phyloP scores from a whole-genome alignment of 2,797 vertebrate species.

The Acanthopagrus latus region DNA sequence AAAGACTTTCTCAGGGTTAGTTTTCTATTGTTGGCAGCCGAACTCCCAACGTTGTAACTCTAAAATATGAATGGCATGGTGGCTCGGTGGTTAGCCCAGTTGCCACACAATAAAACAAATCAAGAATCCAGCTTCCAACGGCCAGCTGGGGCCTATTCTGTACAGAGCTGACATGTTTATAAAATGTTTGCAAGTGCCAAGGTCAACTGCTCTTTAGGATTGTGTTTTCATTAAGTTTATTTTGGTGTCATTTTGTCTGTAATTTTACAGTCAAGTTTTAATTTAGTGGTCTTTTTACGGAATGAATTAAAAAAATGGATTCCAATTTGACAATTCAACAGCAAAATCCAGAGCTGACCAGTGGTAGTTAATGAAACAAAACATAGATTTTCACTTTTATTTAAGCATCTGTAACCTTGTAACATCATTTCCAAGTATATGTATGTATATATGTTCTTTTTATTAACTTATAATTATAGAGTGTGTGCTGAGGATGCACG shows the following conservation, averaged over 20 bases:
- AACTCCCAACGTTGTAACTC: conserved; percentile 11
- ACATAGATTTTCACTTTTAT: not conserved
- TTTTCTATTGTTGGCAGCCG: conserved; percentile 9
- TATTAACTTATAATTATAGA: not conserved
- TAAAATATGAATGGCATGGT: conserved; percentile 7
- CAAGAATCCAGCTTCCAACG: not conserved
- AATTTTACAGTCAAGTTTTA: not conserved
- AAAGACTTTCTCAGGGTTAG: conserved; percentile 10
- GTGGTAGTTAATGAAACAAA: too few species aligned
- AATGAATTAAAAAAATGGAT: not conserved
- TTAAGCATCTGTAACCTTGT: not conserved
- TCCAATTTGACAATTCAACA: too few species aligned
- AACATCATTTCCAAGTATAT: not conserved
- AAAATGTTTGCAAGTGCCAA: not conserved
- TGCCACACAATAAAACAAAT: conserved; percentile 4
- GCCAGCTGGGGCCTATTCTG: not conserved
- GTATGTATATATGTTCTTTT: too few species aligned
- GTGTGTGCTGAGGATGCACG: not conserved
- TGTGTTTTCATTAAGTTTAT: not conserved
- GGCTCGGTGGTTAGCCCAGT: conserved; percentile 15
- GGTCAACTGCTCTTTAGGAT: not conserved
- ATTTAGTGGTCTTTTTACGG: not conserved
- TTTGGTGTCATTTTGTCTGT: not conserved
- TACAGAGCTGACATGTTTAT: not conserved
- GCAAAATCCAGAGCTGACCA: too few species aligned